Evolutionary conservation across 2,888 invertebrate genomes (phyloP).

Genomic region (Panopea generosa): DNA sequence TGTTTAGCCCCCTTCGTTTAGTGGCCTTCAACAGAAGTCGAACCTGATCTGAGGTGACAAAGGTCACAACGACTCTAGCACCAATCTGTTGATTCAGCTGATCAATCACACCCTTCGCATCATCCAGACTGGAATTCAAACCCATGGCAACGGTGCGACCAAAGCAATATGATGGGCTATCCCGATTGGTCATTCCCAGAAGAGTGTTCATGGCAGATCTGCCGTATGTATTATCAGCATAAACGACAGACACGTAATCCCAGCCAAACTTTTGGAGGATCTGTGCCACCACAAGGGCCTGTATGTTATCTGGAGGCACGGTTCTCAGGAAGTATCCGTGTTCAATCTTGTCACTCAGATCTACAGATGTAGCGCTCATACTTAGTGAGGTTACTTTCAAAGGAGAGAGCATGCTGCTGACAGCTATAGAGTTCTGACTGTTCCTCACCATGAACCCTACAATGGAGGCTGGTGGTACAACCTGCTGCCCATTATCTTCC

Average conservation of each 20-base stretch:
- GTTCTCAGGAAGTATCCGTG: slow-evolving; percentile 80
- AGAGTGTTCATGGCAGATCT: slow-evolving; percentile 78
- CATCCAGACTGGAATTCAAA: slow-evolving; percentile 66
- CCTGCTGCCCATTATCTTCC: slow-evolving; percentile 65
- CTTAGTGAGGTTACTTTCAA: slow-evolving; percentile 81
- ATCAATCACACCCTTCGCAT: slow-evolving; percentile 71
- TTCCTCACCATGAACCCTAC: slow-evolving; percentile 82
- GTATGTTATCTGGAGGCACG: slow-evolving; percentile 81
- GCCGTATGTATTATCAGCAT: slow-evolving; percentile 81
- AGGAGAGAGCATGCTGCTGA: slow-evolving; percentile 81
- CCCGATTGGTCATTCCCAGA: slow-evolving; percentile 63
- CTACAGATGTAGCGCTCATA: slow-evolving; percentile 82
- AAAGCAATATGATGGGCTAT: slow-evolving; percentile 70
- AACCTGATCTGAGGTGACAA: slow-evolving; percentile 78
- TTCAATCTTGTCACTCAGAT: slow-evolving; percentile 70
- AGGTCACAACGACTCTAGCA: slow-evolving; percentile 81
- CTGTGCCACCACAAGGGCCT: slow-evolving; percentile 77
- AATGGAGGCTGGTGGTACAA: slow-evolving; percentile 77
- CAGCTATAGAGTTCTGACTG: slow-evolving; percentile 74
- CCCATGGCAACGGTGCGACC: slow-evolving; percentile 73
- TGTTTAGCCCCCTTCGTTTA: slow-evolving; percentile 74
- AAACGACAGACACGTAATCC: slow-evolving; percentile 82
- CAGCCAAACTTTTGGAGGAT: slow-evolving; percentile 79
- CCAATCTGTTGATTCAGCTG: slow-evolving; percentile 75
- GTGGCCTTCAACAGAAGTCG: slow-evolving; percentile 82